Conservation (phyloP, 2,113 vertebrate genomes). For the Micronisus gabar region DNA sequence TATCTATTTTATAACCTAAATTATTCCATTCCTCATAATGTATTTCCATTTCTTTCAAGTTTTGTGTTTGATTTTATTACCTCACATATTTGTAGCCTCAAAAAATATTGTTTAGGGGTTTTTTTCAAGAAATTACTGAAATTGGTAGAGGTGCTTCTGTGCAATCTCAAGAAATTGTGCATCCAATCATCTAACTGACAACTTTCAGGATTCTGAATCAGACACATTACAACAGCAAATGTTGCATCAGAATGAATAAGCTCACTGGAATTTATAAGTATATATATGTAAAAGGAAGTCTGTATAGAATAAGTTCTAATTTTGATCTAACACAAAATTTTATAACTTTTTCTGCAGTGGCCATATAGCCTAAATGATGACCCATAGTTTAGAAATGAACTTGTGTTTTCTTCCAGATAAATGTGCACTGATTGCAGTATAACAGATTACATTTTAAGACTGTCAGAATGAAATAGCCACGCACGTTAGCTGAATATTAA, state of each 20-base stretch:
- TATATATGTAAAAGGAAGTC: not conserved
- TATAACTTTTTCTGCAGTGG: not conserved
- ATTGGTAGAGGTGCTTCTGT: not conserved
- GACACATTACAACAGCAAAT: not conserved
- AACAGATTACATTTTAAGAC: not conserved
- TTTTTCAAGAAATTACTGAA: constrained; percentile 24
- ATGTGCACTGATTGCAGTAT: not conserved
- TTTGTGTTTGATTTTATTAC: constrained; percentile 34
- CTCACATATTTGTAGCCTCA: constrained; percentile 11
- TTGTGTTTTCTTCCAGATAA: not conserved
- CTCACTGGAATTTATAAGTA: not conserved
- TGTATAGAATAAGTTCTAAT: not conserved
- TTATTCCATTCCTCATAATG: not conserved
- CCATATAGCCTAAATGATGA: not conserved
- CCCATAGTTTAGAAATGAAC: not conserved
- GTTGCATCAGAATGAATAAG: not conserved
- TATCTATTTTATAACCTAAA: not conserved
- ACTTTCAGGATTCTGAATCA: not conserved
- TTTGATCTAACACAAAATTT: not conserved
- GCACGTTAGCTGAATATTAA: not conserved
- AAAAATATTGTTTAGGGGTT: not conserved
- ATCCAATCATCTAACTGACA: not conserved
- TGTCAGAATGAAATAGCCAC: not conserved
- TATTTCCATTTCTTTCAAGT: constrained; percentile 38
- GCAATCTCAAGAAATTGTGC: constrained; percentile 21